Evolutionary conservation across 2,888 invertebrate species (phyloP).

Genomic region (Dusona sp.): DNA sequence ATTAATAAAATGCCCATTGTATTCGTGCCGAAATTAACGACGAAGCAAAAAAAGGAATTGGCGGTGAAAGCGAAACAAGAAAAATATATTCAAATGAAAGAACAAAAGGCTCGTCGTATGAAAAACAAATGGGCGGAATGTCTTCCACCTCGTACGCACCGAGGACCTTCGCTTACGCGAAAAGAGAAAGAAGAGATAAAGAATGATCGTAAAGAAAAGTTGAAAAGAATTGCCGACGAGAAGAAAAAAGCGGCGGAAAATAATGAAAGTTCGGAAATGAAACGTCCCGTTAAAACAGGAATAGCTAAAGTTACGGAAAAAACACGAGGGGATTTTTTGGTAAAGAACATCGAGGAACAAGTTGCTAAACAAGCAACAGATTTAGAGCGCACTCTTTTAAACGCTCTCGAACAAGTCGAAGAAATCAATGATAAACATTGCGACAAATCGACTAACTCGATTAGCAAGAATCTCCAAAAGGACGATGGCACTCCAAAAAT

Average conservation of each 20-base stretch:
- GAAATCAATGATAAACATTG: not conserved
- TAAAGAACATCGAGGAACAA: constrained; percentile 51
- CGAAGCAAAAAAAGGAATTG: constrained; percentile 60
- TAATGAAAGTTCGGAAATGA: constrained; percentile 63
- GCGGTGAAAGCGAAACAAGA: constrained; percentile 55
- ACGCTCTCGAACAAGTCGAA: not conserved
- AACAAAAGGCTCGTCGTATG: constrained; percentile 67
- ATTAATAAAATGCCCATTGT: not conserved
- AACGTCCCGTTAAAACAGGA: constrained; percentile 72
- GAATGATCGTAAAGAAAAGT: constrained; percentile 85
- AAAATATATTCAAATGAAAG: constrained; percentile 60
- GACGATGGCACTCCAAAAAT: not conserved
- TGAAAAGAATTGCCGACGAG: constrained; percentile 85
- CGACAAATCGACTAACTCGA: not conserved
- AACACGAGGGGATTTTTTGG: constrained; percentile 87
- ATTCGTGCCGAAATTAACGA: constrained; percentile 42
- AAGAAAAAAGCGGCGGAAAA: constrained; percentile 79
- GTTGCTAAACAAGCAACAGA: constrained; percentile 15
- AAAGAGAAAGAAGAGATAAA: constrained; percentile 76
- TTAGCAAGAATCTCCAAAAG: not conserved
- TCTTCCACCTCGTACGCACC: constrained; percentile 59
- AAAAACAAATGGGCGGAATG: constrained; percentile 70
- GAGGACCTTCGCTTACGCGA: constrained; percentile 12
- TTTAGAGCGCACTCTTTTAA: not conserved
- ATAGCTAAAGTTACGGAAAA: constrained; percentile 85